phyloP scores from a whole-genome alignment of 1,140 invertebrate species.

The Druon quercuslanigerum region DNA sequence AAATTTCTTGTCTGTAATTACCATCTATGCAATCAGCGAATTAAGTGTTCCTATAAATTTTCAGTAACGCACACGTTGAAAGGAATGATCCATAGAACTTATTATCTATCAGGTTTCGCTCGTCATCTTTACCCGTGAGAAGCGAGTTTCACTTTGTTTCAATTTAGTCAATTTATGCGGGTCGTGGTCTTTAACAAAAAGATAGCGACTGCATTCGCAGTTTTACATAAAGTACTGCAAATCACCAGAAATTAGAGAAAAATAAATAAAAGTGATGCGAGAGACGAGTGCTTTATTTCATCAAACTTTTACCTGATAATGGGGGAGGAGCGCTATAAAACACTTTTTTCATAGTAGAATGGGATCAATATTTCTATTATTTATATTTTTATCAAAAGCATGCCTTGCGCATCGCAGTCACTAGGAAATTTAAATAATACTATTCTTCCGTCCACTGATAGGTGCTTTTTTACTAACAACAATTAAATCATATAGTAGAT shows the following conservation, averaged over 20 bases:
- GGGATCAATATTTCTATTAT: neutral
- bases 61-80: neutral
- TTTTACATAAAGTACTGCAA: conserved; percentile 27
- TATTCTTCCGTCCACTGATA: too few relatives aligned
- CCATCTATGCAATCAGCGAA: neutral
- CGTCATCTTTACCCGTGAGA: conserved; percentile 27
- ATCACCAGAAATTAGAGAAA: conserved; percentile 16
- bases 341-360: neutral
- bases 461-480: too few relatives aligned
- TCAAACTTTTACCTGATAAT: neutral
- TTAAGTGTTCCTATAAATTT: neutral
- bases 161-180: conserved; percentile 28
- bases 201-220: conserved; percentile 4
- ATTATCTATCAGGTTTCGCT: conserved; percentile 23
- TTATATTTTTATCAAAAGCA: neutral
- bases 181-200: conserved; percentile 24
- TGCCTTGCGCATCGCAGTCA: too few relatives aligned
- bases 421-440: too few relatives aligned
- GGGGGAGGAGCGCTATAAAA: neutral
- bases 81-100: neutral
- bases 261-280: neutral
- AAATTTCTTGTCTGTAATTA: neutral
- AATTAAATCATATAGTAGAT: too few relatives aligned
- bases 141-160: conserved; percentile 23
- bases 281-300: neutral